Conservation (phyloP, 2,113 vertebrate species). For the Haplochromis vanheusdeni region DNA sequence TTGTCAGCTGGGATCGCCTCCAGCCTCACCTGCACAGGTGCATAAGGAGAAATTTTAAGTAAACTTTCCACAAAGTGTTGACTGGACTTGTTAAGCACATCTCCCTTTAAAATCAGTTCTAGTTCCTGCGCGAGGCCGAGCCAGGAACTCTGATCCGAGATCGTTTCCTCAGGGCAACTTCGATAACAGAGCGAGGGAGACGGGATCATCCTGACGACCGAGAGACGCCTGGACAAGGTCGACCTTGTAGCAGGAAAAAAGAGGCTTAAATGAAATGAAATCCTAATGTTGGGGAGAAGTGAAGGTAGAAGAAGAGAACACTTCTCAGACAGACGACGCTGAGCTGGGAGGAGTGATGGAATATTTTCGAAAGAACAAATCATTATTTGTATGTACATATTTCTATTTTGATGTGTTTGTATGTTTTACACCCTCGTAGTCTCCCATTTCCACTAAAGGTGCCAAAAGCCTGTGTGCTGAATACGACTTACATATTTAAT, state of each 20-base stretch:
- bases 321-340: neutral
- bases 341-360: neutral
- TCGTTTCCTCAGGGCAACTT: constrained; percentile 4
- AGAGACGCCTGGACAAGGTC: neutral
- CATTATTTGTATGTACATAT: constrained; percentile 43
- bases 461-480: constrained; percentile 44
- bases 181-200: neutral
- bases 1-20: neutral
- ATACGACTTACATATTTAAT: neutral
- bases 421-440: neutral
- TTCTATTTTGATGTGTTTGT: constrained; percentile 40
- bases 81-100: neutral
- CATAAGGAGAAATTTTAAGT: neutral
- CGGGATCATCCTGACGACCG: fast-evolving
- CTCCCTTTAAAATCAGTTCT: neutral
- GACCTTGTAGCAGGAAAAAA: neutral
- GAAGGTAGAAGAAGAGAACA: neutral
- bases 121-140: neutral
- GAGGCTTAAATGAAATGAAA: neutral
- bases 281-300: neutral
- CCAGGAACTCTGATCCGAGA: neutral
- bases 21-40: neutral
- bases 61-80: neutral
- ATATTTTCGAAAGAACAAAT: constrained; percentile 33
- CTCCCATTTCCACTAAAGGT: constrained; percentile 16